Conservation (phyloP, 2,888 invertebrate species). For the Psylliodes chrysocephalus region DNA sequence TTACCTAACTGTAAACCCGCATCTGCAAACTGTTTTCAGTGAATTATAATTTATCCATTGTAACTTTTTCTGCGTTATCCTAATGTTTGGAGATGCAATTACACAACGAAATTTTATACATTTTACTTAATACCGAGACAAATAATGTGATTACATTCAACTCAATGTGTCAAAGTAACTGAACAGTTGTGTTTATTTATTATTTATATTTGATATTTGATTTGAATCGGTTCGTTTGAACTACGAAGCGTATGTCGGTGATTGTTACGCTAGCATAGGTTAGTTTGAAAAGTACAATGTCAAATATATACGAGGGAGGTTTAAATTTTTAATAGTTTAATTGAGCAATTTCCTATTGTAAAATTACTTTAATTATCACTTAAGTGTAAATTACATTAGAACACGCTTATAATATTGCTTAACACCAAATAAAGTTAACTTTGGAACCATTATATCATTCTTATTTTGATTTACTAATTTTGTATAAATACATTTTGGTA, state of each 20-base stretch:
- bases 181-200: background rate
- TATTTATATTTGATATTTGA: background rate
- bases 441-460: too few species aligned
- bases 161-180: too few species aligned
- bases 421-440: too few species aligned
- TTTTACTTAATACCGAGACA: too few species aligned
- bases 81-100: background rate
- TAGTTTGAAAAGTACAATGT: background rate
- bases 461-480: too few species aligned
- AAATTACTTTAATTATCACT: too few species aligned
- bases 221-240: background rate
- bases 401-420: too few species aligned
- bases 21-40: conserved; percentile 7
- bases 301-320: conserved; percentile 2
- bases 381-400: too few species aligned
- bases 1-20: conserved; percentile 38
- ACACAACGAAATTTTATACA: conserved; percentile 14
- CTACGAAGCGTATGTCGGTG: background rate
- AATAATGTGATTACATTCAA: background rate
- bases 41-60: background rate
- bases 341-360: too few species aligned
- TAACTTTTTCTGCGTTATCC: background rate
- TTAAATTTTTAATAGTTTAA: too few species aligned
- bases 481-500: too few species aligned
- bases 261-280: background rate